phyloP scores from a whole-genome alignment of 2,113 vertebrate genomes.

The Dromiciops gliroides region DNA sequence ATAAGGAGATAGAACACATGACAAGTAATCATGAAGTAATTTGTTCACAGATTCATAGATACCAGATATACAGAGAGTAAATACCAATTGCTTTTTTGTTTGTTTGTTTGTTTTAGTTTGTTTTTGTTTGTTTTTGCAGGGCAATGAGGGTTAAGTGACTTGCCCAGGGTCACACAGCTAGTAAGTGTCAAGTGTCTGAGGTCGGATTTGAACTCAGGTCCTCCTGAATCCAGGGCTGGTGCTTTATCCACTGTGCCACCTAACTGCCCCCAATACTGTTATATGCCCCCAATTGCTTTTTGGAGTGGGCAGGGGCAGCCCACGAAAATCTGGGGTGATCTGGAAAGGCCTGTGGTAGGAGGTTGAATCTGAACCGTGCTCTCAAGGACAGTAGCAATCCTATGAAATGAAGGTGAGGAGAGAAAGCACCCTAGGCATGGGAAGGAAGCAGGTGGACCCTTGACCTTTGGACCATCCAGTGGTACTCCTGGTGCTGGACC shows the following conservation, averaged over 20 bases:
- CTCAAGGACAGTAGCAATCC: neutral
- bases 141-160: too few relatives aligned
- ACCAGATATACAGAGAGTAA: neutral
- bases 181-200: too few relatives aligned
- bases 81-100: neutral
- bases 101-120: too few relatives aligned
- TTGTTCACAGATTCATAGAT: neutral
- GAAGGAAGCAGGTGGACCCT: neutral
- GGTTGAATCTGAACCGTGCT: neutral
- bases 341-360: neutral
- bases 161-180: too few relatives aligned
- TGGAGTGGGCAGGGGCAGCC: neutral
- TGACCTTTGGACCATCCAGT: neutral
- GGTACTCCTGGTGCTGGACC: neutral
- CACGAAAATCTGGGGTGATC: neutral
- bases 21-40: neutral
- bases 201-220: too few relatives aligned
- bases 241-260: too few relatives aligned
- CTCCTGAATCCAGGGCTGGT: too few relatives aligned
- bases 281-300: too few relatives aligned
- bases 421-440: neutral
- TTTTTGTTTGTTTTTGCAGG: too few relatives aligned
- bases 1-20: neutral
- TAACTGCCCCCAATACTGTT: too few relatives aligned
- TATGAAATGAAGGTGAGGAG: neutral